phyloP scores from a whole-genome alignment of 1,140 invertebrate genomes.

The Pseudoatta argentina region DNA sequence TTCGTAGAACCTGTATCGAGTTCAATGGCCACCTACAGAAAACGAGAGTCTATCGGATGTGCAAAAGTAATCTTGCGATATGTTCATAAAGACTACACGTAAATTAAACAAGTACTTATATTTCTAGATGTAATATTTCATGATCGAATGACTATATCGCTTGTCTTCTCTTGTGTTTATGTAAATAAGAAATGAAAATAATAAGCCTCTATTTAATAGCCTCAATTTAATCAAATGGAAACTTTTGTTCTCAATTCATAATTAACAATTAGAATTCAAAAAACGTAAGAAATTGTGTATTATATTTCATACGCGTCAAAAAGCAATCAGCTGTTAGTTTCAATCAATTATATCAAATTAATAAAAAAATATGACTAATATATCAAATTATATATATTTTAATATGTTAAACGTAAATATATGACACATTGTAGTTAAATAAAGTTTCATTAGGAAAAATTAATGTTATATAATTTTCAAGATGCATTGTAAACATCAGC shows the following conservation, averaged over 20 bases:
- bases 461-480: not conserved
- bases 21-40: conserved; percentile 58
- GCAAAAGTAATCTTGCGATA: conserved; percentile 10
- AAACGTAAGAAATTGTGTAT: not conserved
- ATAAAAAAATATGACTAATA: too few species aligned
- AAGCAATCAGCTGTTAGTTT: not conserved
- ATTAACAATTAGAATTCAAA: not conserved
- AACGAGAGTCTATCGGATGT: conserved; percentile 24
- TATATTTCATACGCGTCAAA: not conserved
- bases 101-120: conserved; percentile 16
- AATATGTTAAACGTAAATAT: not conserved
- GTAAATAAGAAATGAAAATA: not conserved
- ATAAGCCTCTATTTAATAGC: not conserved
- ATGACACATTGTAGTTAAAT: not conserved
- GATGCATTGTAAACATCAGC: not conserved
- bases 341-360: not conserved
- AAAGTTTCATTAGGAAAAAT: not conserved
- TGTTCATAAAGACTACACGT: conserved; percentile 25
- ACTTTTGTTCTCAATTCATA: not conserved
- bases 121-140: conserved; percentile 1
- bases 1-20: conserved; percentile 46
- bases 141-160: not conserved
- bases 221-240: not conserved
- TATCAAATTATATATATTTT: not conserved
- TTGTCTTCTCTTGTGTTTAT: not conserved